Percentiles rank a stretch among this genome's conserved stretches.
Evolutionary conservation across 1,140 invertebrate species (phyloP).

Genomic region (Halesus radiatus): DNA sequence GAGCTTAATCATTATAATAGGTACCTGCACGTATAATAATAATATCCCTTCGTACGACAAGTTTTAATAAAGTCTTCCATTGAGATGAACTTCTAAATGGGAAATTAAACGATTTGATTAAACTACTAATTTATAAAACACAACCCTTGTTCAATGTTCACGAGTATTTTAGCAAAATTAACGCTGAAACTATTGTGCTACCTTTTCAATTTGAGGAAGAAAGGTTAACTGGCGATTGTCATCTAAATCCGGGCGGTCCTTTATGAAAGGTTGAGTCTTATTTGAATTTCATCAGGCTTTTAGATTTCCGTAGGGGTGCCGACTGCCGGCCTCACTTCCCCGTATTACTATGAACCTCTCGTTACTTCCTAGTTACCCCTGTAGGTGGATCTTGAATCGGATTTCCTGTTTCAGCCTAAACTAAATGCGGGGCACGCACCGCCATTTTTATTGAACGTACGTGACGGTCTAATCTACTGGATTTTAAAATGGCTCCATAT

Average conservation of each 20-base stretch:
- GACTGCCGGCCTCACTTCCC: neutral
- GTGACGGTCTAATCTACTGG: slow-evolving; percentile 36
- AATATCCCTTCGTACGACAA: neutral
- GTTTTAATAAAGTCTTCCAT: slow-evolving; percentile 4
- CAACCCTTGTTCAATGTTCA: neutral
- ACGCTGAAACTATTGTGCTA: slow-evolving; percentile 22
- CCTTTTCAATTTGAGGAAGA: neutral
- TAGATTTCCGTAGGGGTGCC: neutral
- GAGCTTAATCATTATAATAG: neutral
- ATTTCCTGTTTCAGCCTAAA: neutral
- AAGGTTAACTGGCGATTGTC: slow-evolving; percentile 25
- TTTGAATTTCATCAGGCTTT: slow-evolving; percentile 26
- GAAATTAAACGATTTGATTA: slow-evolving; percentile 16
- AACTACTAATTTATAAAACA: slow-evolving; percentile 9
- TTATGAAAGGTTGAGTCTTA: slow-evolving; percentile 10
- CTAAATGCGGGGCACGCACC: slow-evolving; percentile 37
- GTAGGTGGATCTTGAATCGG: neutral
- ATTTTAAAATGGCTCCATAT: slow-evolving; percentile 19
- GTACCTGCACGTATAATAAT: neutral
- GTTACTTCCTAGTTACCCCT: neutral
- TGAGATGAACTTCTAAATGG: neutral
- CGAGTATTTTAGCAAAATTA: slow-evolving; percentile 13
- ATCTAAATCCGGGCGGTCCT: slow-evolving; percentile 25
- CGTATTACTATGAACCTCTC: neutral
- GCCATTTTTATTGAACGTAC: slow-evolving; percentile 43